These are phyloP conservation scores for Mactra quadrangularis DNA, from an alignment of 1,140 invertebrate genomes.

Conservation along the genomic window DNA sequence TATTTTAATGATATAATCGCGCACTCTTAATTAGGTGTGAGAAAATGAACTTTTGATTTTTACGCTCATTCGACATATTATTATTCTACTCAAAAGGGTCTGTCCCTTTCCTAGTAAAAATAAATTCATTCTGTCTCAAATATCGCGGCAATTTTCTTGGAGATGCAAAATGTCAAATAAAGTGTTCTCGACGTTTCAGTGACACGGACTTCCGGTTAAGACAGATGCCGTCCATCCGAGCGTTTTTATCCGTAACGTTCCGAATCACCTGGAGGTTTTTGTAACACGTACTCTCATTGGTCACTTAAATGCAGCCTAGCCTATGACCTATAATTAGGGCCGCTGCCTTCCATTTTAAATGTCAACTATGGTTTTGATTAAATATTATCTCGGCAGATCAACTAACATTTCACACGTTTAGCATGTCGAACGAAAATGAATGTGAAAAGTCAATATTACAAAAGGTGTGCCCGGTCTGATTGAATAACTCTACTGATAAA, in stretches of 20 bases:
- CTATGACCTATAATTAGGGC: conserved; percentile 52
- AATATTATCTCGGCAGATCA: conserved; percentile 51
- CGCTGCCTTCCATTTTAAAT: conserved; percentile 37
- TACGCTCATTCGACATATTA: too few relatives aligned
- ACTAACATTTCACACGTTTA: conserved; percentile 44
- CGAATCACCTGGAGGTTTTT: conserved; percentile 49
- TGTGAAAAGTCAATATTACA: conserved; percentile 25
- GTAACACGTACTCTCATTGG: conserved; percentile 50
- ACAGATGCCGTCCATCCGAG: conserved; percentile 40
- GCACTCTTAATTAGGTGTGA: too few relatives aligned
- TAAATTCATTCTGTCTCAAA: too few relatives aligned
- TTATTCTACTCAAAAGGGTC: too few relatives aligned
- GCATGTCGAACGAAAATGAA: conserved; percentile 16
- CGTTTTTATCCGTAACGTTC: conserved; percentile 39
- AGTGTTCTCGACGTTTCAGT: conserved; percentile 26
- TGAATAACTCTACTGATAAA: too few relatives aligned
- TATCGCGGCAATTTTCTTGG: too few relatives aligned
- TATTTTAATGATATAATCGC: too few relatives aligned
- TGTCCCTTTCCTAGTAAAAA: too few relatives aligned
- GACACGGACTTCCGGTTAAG: conserved; percentile 49
- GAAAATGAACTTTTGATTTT: too few relatives aligned
- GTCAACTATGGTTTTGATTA: conserved; percentile 34
- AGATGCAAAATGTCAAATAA: conserved; percentile 23
- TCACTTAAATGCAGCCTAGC: conserved; percentile 57
- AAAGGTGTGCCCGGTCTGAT: too few relatives aligned